These are phyloP conservation scores for Corythucha ciliata DNA, from an alignment of 2,888 invertebrate genomes.

Conservation along the genomic window DNA sequence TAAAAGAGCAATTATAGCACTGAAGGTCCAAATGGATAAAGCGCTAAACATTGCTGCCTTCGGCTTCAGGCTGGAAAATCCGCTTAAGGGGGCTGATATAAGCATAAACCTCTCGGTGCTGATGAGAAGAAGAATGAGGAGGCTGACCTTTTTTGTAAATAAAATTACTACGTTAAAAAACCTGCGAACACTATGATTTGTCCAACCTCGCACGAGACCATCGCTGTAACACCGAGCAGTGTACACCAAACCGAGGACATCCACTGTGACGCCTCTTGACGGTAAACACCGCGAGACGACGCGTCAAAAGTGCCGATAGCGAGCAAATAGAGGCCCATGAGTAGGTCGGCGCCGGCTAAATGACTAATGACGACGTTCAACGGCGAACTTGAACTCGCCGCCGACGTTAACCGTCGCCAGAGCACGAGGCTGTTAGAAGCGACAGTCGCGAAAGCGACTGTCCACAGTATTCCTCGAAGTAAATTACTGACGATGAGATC, in stretches of 20 bases:
- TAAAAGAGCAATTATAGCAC: constrained; percentile 51
- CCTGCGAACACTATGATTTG: neutral
- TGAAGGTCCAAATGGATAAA: constrained; percentile 51
- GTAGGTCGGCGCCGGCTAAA: constrained; percentile 56
- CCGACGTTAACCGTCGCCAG: constrained; percentile 48
- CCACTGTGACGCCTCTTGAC: constrained; percentile 52
- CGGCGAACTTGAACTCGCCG: constrained; percentile 33
- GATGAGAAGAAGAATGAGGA: constrained; percentile 58
- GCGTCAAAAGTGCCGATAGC: constrained; percentile 53
- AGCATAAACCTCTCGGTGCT: constrained; percentile 57
- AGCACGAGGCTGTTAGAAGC: constrained; percentile 55
- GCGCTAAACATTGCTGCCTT: constrained; percentile 47
- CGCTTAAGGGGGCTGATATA: constrained; percentile 52
- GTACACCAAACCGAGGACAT: constrained; percentile 57
- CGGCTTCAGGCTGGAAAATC: constrained; percentile 47
- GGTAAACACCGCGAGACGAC: constrained; percentile 50
- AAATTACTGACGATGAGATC: constrained; percentile 51
- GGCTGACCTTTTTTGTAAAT: constrained; percentile 49
- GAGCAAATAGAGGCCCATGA: constrained; percentile 59
- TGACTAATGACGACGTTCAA: constrained; percentile 56
- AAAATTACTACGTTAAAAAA: neutral
- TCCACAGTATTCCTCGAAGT: constrained; percentile 53
- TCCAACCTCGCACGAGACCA: constrained; percentile 54
- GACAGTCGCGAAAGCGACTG: constrained; percentile 51
- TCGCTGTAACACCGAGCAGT: constrained; percentile 52